These are phyloP conservation scores for Drosophila neonasuta DNA, from an alignment of 2,888 invertebrate genomes.

Conservation along the genomic window DNA sequence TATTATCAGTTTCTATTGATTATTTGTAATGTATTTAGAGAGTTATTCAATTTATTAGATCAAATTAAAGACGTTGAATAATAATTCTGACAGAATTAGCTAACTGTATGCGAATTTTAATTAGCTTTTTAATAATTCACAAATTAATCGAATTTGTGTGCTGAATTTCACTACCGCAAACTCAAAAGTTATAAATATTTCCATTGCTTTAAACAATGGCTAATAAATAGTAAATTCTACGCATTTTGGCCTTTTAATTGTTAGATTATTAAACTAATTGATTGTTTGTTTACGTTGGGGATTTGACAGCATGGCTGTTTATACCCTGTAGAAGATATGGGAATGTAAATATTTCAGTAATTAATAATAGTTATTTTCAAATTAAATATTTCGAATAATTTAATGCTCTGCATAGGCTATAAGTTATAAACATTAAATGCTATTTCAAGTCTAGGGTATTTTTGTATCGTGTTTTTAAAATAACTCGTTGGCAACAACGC, in stretches of 20 bases:
- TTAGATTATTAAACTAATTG: constrained; percentile 1
- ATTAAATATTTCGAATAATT: no score
- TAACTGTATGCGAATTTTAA: background rate
- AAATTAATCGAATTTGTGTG: background rate
- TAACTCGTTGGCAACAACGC: background rate
- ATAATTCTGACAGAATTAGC: background rate
- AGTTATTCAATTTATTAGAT: background rate
- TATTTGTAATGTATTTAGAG: background rate
- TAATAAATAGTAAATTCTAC: background rate
- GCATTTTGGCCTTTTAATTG: constrained; percentile 1
- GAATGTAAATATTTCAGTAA: no score
- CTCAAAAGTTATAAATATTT: background rate
- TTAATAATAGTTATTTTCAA: no score
- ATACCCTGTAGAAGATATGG: background rate
- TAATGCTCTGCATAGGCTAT: no score
- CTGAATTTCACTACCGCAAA: background rate
- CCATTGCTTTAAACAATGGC: background rate
- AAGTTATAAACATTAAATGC: no score
- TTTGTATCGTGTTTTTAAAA: background rate
- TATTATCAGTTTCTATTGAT: background rate
- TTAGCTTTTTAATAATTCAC: background rate
- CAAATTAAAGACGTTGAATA: background rate
- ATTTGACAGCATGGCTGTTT: background rate
- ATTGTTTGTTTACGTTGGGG: background rate
- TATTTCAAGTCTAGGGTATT: constrained; percentile 2